Conservation (phyloP, 2,888 invertebrate species). For the Sussaba pulchella region DNA sequence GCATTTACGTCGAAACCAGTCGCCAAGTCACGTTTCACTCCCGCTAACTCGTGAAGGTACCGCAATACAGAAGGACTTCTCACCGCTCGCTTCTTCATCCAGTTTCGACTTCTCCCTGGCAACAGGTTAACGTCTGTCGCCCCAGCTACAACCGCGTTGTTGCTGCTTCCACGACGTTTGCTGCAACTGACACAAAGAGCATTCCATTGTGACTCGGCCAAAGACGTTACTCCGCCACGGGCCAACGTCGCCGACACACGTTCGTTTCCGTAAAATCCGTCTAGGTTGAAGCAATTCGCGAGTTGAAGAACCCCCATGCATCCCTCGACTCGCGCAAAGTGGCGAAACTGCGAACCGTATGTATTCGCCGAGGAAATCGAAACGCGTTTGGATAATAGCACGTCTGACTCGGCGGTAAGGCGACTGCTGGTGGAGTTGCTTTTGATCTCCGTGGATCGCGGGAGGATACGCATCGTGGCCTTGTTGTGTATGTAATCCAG, state of each 20-base stretch:
- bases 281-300: too few relatives aligned
- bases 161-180: constrained; percentile 44
- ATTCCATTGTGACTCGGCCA: constrained; percentile 31
- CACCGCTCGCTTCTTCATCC: constrained; percentile 54
- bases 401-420: constrained; percentile 23
- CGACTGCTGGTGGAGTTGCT: constrained; percentile 36
- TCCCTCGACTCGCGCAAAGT: constrained; percentile 20
- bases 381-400: neutral
- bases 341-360: constrained; percentile 29
- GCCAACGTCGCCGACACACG: too few relatives aligned
- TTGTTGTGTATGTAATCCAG: too few relatives aligned
- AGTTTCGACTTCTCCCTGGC: constrained; percentile 35
- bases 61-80: constrained; percentile 60
- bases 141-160: too few relatives aligned
- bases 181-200: constrained; percentile 60
- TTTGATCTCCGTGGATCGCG: constrained; percentile 59
- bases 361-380: constrained; percentile 25
- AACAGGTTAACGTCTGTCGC: constrained; percentile 68
- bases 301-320: too few relatives aligned
- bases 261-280: too few relatives aligned
- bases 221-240: too few relatives aligned
- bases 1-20: constrained; percentile 67
- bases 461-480: too few relatives aligned
- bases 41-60: constrained; percentile 30
- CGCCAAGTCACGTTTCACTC: constrained; percentile 59